These are phyloP conservation scores for Pogonomyrmex californicus DNA, from an alignment of 1,140 invertebrate species.

Conservation along the genomic window DNA sequence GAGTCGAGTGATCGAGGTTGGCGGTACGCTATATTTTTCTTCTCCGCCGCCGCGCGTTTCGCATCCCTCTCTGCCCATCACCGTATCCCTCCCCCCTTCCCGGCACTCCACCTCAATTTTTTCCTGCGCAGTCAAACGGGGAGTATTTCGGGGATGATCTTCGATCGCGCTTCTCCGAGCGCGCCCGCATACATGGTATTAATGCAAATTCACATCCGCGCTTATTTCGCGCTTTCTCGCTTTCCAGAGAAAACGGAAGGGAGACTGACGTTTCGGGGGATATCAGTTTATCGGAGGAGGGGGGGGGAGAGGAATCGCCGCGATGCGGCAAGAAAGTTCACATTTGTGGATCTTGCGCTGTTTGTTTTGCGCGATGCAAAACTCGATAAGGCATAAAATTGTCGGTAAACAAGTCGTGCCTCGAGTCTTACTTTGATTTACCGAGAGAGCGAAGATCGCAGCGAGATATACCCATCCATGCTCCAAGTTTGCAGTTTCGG, in stretches of 20 bases:
- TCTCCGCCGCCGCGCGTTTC: slow-evolving; percentile 53
- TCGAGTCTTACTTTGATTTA: slow-evolving; percentile 61
- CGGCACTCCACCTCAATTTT: slow-evolving; percentile 28
- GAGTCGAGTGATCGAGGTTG: slow-evolving; percentile 61
- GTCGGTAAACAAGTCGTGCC: slow-evolving; percentile 59
- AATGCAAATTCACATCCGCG: slow-evolving; percentile 47
- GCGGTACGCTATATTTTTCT: slow-evolving; percentile 60
- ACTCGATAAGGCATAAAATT: slow-evolving; percentile 65
- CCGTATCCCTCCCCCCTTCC: slow-evolving; percentile 32
- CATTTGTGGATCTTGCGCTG: slow-evolving; percentile 56
- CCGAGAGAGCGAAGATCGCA: slow-evolving; percentile 53
- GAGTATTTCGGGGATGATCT: slow-evolving; percentile 22
- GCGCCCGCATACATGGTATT: slow-evolving; percentile 20
- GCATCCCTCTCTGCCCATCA: slow-evolving; percentile 27
- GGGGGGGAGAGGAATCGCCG: not conserved
- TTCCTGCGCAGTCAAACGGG: slow-evolving; percentile 42
- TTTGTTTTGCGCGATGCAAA: slow-evolving; percentile 61
- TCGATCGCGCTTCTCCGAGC: slow-evolving; percentile 29
- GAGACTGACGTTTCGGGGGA: slow-evolving; percentile 27
- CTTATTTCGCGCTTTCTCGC: slow-evolving; percentile 50
- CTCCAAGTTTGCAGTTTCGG: slow-evolving; percentile 52
- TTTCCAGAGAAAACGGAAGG: not conserved
- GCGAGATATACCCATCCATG: slow-evolving; percentile 47
- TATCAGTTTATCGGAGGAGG: slow-evolving; percentile 44
- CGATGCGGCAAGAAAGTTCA: slow-evolving; percentile 47